phyloP scores from a whole-genome alignment of 2,113 vertebrate species.

The Rhinoptilus africanus region DNA sequence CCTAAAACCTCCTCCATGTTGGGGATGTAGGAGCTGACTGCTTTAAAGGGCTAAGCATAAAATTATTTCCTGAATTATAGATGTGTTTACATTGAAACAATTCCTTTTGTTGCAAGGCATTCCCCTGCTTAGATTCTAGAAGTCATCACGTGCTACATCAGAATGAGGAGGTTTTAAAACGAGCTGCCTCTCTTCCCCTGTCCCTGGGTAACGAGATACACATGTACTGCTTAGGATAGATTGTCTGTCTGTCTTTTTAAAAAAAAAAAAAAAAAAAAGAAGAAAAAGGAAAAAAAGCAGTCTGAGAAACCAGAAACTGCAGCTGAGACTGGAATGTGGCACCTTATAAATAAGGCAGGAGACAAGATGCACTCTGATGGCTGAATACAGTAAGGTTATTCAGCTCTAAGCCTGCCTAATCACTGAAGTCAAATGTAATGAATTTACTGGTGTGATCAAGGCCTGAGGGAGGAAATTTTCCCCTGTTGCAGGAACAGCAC shows the following conservation, averaged over 20 bases:
- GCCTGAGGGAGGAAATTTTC: not conserved
- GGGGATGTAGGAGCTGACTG: not conserved
- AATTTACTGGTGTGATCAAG: conserved; percentile 41
- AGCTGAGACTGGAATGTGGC: conserved; percentile 56
- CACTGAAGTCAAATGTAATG: conserved; percentile 32
- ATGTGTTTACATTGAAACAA: not conserved
- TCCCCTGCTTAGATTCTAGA: not conserved
- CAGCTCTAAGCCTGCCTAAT: conserved; percentile 42
- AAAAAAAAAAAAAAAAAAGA: not conserved
- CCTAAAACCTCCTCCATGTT: not conserved
- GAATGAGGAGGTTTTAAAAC: not conserved
- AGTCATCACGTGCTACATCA: not conserved
- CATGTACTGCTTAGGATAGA: not conserved
- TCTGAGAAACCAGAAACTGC: conserved; percentile 29
- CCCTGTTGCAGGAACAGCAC: not conserved
- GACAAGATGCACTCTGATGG: conserved; percentile 59
- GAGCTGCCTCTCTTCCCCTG: not conserved
- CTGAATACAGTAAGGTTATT: conserved; percentile 57
- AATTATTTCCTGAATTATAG: not conserved
- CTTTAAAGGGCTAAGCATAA: not conserved
- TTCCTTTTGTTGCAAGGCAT: conserved; percentile 4
- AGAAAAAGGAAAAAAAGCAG: not conserved
- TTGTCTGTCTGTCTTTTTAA: not conserved
- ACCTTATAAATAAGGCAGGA: conserved; percentile 54
- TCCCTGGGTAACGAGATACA: not conserved